Conservation (phyloP, 1,140 invertebrate species). For the Delia radicum region DNA sequence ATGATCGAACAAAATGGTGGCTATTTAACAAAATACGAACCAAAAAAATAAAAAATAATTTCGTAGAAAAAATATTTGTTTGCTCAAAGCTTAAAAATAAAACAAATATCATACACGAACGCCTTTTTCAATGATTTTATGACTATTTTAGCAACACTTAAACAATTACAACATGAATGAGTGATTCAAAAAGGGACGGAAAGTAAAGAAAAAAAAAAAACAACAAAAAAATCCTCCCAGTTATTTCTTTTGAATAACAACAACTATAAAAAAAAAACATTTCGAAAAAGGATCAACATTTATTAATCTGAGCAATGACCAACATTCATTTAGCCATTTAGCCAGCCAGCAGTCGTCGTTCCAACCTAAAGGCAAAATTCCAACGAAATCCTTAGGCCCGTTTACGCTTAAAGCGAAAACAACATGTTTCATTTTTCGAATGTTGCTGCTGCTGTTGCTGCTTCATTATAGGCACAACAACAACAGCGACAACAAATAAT, state of each 20-base stretch:
- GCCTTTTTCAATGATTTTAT: background rate
- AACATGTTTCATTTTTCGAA: background rate
- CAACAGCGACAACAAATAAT: background rate
- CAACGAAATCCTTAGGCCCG: background rate
- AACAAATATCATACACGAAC: background rate
- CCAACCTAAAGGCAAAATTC: background rate
- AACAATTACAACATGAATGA: conserved; percentile 2
- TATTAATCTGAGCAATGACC: background rate
- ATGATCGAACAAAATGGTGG: conserved; percentile 3
- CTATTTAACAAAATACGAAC: background rate
- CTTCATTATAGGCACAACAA: background rate
- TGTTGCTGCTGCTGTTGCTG: background rate
- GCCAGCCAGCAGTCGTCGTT: background rate
- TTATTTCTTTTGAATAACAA: too few species aligned
- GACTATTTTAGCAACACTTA: background rate
- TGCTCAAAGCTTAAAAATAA: background rate
- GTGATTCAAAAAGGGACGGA: background rate
- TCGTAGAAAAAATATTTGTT: background rate
- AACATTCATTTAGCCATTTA: conserved; percentile 1
- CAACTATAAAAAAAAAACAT: too few species aligned
- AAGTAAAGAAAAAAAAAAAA: background rate
- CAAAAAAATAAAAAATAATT: background rate
- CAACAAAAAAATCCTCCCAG: background rate
- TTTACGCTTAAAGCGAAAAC: background rate
- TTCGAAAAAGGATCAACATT: background rate